Evolutionary conservation across 92 coral and sea anemone species (phyloP).

Genomic region (Zoanthus sociatus): DNA sequence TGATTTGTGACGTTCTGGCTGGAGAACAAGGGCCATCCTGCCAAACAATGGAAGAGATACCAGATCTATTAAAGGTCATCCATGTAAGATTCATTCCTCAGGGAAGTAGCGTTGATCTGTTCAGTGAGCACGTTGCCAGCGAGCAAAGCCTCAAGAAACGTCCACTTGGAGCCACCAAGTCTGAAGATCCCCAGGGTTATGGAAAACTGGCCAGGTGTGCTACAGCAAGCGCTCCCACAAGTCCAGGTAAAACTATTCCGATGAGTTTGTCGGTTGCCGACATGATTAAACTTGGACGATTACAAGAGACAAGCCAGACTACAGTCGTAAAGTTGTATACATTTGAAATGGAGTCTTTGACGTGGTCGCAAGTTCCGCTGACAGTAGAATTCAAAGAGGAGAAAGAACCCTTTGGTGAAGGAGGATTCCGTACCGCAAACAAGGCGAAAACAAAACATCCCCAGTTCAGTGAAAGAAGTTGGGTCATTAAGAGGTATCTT

Average conservation of each 20-base stretch:
- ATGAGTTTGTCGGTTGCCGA: slow-evolving; percentile 66
- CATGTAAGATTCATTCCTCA: slow-evolving; percentile 52
- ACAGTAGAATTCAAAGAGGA: slow-evolving; percentile 54
- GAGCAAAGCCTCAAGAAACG: slow-evolving; percentile 8
- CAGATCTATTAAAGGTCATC: slow-evolving; percentile 39
- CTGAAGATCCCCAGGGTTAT: slow-evolving; percentile 11
- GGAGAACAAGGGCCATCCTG: slow-evolving; percentile 67
- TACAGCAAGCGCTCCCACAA: slow-evolving; percentile 1
- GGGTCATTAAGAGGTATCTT: slow-evolving; percentile 75
- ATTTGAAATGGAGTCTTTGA: slow-evolving; percentile 51
- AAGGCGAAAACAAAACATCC: slow-evolving; percentile 54
- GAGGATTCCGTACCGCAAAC: slow-evolving; percentile 61
- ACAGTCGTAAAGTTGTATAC: slow-evolving; percentile 45
- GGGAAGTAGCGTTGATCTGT: neutral
- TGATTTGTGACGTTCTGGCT: slow-evolving; percentile 53
- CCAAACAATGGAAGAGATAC: slow-evolving; percentile 50
- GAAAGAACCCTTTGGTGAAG: slow-evolving; percentile 47
- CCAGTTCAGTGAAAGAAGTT: slow-evolving; percentile 34
- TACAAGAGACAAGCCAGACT: slow-evolving; percentile 44
- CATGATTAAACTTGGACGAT: slow-evolving; percentile 53
- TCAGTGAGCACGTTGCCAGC: slow-evolving; percentile 8
- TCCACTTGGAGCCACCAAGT: slow-evolving; percentile 26
- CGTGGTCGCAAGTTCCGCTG: slow-evolving; percentile 52
- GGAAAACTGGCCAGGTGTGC: slow-evolving; percentile 16
- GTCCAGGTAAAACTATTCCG: slow-evolving; percentile 58